These are phyloP conservation scores for Indicator maculatus DNA, from an alignment of 2,113 vertebrate genomes.

Conservation along the genomic window DNA sequence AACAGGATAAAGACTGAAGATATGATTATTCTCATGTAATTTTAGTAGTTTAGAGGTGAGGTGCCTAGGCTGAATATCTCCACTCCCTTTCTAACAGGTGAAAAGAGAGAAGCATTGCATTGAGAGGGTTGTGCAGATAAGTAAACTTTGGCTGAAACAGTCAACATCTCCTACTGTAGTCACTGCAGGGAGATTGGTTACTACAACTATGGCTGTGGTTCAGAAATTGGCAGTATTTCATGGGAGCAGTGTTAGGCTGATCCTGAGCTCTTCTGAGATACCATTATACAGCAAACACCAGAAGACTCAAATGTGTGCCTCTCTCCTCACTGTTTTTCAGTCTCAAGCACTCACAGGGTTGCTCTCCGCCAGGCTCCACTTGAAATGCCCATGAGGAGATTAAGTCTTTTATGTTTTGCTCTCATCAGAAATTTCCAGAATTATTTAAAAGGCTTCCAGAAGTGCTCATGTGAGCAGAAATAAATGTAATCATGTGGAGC, in stretches of 20 bases:
- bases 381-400: not conserved
- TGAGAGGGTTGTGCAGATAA: not conserved
- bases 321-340: not conserved
- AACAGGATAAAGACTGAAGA: not conserved
- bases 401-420: not conserved
- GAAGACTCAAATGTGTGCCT: not conserved
- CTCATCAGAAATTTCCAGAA: constrained; percentile 1
- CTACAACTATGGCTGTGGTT: not conserved
- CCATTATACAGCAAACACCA: not conserved
- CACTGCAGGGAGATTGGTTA: not conserved
- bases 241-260: not conserved
- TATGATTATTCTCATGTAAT: not conserved
- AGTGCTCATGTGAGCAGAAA: not conserved
- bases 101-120: not conserved
- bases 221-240: not conserved
- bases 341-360: not conserved
- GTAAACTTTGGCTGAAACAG: not conserved
- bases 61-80: not conserved
- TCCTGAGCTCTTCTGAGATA: not conserved
- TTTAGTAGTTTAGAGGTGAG: not conserved
- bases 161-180: not conserved
- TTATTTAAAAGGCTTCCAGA: constrained; percentile 22
- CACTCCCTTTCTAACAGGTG: not conserved
- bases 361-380: not conserved
- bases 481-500: not conserved